These are phyloP conservation scores for Gymnothorax javanicus DNA, from an alignment of 2,797 vertebrate genomes.

Conservation along the genomic window DNA sequence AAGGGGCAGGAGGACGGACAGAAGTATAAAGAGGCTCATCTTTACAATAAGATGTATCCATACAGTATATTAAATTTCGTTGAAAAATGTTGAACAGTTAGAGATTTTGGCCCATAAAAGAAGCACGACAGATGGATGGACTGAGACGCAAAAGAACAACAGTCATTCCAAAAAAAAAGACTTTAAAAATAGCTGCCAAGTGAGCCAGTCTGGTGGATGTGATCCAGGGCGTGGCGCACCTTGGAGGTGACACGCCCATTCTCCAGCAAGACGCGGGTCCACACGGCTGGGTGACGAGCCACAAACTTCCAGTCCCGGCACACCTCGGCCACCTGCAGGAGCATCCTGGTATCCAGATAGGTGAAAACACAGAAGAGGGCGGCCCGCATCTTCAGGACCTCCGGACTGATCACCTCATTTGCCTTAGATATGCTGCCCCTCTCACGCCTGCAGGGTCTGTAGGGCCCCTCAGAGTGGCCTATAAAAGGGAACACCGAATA, in stretches of 20 bases:
- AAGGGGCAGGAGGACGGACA: too few relatives aligned
- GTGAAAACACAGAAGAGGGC: conserved; percentile 99
- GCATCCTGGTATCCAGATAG: conserved; percentile 93
- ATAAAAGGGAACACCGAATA: neutral
- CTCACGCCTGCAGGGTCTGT: conserved; percentile 54
- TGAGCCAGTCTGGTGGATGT: neutral
- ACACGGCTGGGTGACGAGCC: conserved; percentile 92
- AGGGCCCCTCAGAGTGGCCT: conserved; percentile 47
- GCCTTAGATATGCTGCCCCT: conserved; percentile 65
- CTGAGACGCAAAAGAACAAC: too few relatives aligned
- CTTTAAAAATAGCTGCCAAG: neutral
- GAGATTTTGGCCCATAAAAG: too few relatives aligned
- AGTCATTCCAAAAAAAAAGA: too few relatives aligned
- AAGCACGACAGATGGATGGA: too few relatives aligned
- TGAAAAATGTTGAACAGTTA: too few relatives aligned
- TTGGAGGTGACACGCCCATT: conserved; percentile 83
- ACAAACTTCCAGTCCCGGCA: conserved; percentile 97
- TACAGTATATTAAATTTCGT: too few relatives aligned
- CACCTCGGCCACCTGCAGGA: conserved; percentile 88
- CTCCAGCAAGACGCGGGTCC: conserved; percentile 93
- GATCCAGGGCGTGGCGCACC: conserved; percentile 59
- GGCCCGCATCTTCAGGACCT: conserved; percentile 95
- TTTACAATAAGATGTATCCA: too few relatives aligned
- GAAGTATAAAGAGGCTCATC: too few relatives aligned
- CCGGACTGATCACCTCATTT: conserved; percentile 79